phyloP scores from a whole-genome alignment of 2,797 vertebrate genomes.

The Pteropus rufus region DNA sequence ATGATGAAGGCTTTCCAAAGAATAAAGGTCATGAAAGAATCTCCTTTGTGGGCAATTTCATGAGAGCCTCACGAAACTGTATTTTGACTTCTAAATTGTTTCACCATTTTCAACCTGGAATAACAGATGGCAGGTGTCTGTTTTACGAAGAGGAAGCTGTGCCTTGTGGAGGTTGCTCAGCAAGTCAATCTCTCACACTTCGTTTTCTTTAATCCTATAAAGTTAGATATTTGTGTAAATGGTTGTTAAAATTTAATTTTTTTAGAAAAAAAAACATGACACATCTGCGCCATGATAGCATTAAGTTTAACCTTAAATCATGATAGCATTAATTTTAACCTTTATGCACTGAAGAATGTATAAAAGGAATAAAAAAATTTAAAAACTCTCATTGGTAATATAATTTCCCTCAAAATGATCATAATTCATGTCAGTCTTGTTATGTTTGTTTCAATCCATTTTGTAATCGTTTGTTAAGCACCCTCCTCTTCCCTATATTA shows the following conservation, averaged over 20 bases:
- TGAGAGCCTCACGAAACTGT: not conserved
- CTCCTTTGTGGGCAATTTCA: not conserved
- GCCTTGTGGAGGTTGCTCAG: not conserved
- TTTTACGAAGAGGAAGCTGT: not conserved
- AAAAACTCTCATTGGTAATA: not conserved
- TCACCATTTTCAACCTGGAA: not conserved
- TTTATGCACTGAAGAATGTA: not conserved
- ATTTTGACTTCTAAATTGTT: not conserved
- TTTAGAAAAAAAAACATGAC: not conserved
- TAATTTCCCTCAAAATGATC: not conserved
- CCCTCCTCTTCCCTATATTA: not conserved
- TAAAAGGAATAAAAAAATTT: not conserved
- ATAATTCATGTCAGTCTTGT: not conserved
- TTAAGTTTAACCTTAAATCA: not conserved
- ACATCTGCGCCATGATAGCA: not conserved
- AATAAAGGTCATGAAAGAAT: not conserved
- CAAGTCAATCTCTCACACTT: not conserved
- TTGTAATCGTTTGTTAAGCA: not conserved
- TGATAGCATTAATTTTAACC: not conserved
- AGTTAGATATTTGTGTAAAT: not conserved
- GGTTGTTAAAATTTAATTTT: not conserved
- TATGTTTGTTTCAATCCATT: not conserved
- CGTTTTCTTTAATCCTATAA: not conserved
- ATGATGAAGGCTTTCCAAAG: not conserved
- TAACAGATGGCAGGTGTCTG: not conserved